Base-by-base conservation (phyloP, 2,888 invertebrate genomes). In the Calameuta filiformis region DNA sequence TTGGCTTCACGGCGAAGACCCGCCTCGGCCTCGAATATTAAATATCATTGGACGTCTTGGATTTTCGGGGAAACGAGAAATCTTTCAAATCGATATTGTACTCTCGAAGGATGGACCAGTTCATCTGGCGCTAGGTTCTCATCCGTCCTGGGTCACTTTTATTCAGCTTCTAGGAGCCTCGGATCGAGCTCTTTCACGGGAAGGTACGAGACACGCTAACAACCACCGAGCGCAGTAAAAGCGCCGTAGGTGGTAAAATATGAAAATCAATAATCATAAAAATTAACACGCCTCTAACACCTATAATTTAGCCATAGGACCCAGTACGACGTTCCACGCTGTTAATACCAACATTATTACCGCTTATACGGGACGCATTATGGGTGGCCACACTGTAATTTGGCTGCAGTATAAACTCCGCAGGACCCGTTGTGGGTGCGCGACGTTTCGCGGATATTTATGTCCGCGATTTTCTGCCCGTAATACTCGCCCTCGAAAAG, bases 201-300 rank as follows among this genome's bases (percentile, higher is more conserved):
- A n/a, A 76, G 68, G 30, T 33, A 35, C 31, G 11, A 68, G 73
- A 34, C 35, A 35, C 35, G 56, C 68, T 31, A 34, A 76, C 69
- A 34, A 76, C 69, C 69, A 69, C 31, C n/a, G 74, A 30, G 9
- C 74, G 75, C 73, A 73, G 69, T 77, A 75, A 75, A 77, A 75
- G 68, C 73, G 56, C 31, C 40, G 76, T 69, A 86, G 88, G 89
- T 89, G 90, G 88, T 90, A 89, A 91, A 90, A 88, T 87, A 88
- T 88, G 87, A 91, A 90, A 91, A 91, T 91, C 90, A 91, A 91
- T 91, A 90, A 90, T 88, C 89, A 88, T 89, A 88, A 90, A 90
- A 88, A 89, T 88, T 89, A 90, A 87, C 89, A 87, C 89, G 86
- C 87, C 87, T 85, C 87, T 86, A 86, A 89, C 87, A 86, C 87